Evolutionary conservation across 2,113 vertebrate species (phyloP), one percentile per base, ranked within the genome.

Genomic region (Limanda limanda): DNA sequence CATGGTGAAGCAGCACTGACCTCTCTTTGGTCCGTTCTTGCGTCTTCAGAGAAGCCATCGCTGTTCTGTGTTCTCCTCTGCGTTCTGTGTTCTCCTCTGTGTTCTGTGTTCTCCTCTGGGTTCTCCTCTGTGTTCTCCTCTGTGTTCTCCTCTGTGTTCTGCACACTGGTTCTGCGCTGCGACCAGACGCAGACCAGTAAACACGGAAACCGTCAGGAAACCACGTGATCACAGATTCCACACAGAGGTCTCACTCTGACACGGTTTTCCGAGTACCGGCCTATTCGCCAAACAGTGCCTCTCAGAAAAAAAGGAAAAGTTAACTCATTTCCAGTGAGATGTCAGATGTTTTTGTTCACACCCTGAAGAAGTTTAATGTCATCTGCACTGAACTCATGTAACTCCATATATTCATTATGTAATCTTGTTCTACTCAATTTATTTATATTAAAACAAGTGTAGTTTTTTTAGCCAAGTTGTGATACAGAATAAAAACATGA

Each of bases 1-100:
- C 12, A 13, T 42, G 8, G 11, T 0, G 56, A 1, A 51, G 40
- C 10, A 8, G 17, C 23, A 82, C 81, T 40, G 20, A 95, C 94
- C 94, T 94, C 71, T 92, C 93, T 82, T 92, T 94, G 3, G 83
- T 81, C 40, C 86, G 83, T 24, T 90, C 88, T 40, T 59, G 83
- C 24, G 81, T 90, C 83, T 78, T 91, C 69, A 94, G 68, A 86
- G 92, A 94, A 21, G 94, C 93, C 94, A 95, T 95, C 82, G 63
- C 85, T 27, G 80, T 55, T 1, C 51, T 2, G 37, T 9, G 37
- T 40, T 40, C 37, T 40, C 2, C 37, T 2, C 37, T 40, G 37
- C 0, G 8, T 9, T 11, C 10, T 9, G 8, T 35, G 37, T 11
- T 40, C 37, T 11, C 10, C 37, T 40, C 37, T 40, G 37, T 2